Base-by-base conservation (phyloP, 2,113 vertebrate species). In the Galbula dea region DNA sequence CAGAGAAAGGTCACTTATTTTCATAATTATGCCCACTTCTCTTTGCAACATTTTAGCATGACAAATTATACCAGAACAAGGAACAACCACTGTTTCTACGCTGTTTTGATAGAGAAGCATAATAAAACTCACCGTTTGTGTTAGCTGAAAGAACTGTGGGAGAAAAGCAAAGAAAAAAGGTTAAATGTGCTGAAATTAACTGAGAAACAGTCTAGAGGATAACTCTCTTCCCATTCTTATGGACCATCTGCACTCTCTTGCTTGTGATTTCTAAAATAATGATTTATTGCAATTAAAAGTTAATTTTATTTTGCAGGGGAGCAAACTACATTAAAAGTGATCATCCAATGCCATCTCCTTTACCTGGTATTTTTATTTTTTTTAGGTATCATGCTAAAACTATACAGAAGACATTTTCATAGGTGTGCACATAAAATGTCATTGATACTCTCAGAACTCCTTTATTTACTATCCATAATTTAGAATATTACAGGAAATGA, bases 91-190 rank as follows among this genome's bases (percentile, higher is more conserved):
- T 46, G 23, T 39, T 61, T 37, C 49, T 80, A 83, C 43, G 66
- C 68, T 3, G 41, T n/a, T 78, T 57, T 80, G 18, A 61, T 41
- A 23, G 27, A 61, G 30, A 86, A 91, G 75, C 15, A 69, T 41
- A 23, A 61, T 66, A 61, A 83, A 80, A 97, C 99, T 99, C 96
- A 99, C 99, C 99, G 54, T 97, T 98, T 83, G 98, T 97, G 91
- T 98, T 98, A 49, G 98, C 97, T n/a, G 98, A 97, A 76, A 99
- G 98, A 94, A 97, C 99, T 99, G 97, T 74, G 72, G 87, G 86
- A 95, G 83, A 94, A 92, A 96, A 84, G 18, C 39, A 94, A 84
- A 92, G 10, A n/a, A 58, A 75, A 81, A 45, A 39, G 1, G 71
- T 88, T 83, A 90, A 68, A 54, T 34, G 52, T 71, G 10, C 11